Base-by-base conservation (phyloP, 1,140 invertebrate species). In the Drosophila tani region DNA sequence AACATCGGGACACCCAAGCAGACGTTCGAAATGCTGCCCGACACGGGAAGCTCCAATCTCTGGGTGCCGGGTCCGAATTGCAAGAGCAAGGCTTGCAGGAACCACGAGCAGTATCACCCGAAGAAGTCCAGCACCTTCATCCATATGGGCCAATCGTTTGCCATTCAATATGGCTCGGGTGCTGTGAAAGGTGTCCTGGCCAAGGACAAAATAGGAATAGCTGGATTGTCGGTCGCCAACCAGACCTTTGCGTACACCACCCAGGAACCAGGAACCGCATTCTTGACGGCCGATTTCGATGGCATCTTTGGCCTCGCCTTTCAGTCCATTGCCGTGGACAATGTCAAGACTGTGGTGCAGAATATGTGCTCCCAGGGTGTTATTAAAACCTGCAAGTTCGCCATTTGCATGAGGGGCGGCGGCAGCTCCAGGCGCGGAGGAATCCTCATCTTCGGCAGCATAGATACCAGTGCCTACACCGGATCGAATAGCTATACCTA, bases 241-340 rank as follows among this genome's bases (percentile, higher is more conserved):
- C 98, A 99, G 94, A 97, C 97, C 15, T 99, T 99, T 94, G 99
- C 97, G 14, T 98, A 99, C 94, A 98, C 98, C 1, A 93, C 97
- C 9, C 96, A 95, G 83, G 98, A 99, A 93, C 98, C 99, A 60
- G 96, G 96, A 47, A 91, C 96, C 32, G 94, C 95, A n/a, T 99
- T 99, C 93, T 95, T 98, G 5, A 96, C 97, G 70, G 97, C 97
- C 57, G 98, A 98, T 93, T 99, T 99, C 94, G 99, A 99, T 93
- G 99, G 99, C 66, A 98, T 99, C 84, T 94, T 99, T 32, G 98
- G 98, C 69, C 96, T 99, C 95, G 98, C 94, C 4, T 99, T 97
- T 91, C 94, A 95, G 60, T 95, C 94, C 46, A 99, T 99, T 91
- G 94, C 98, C 57, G 98, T 97, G 76, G 97, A 99, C 93, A 95